Conservation (phyloP, 2,113 vertebrate species). For the Oryzias melastigma region DNA sequence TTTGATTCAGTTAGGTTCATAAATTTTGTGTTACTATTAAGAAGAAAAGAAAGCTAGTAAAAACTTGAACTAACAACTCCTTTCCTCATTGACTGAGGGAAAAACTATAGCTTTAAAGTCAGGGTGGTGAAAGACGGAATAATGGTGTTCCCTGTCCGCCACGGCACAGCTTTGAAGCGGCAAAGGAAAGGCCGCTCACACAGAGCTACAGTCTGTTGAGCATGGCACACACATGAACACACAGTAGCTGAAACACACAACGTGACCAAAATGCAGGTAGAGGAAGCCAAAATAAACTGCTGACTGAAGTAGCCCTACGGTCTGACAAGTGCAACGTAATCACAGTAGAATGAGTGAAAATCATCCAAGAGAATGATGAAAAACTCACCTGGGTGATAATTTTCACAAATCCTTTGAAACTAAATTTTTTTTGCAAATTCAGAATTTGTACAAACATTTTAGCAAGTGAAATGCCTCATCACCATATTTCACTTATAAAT, state of each 20-base stretch:
- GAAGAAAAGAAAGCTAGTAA: background rate
- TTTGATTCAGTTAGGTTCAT: too few species aligned
- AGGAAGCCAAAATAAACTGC: constrained; percentile 60
- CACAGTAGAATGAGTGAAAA: constrained; percentile 57
- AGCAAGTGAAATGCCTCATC: constrained; percentile 6
- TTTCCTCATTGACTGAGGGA: background rate
- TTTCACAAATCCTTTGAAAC: constrained; percentile 30
- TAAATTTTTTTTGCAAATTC: constrained; percentile 9
- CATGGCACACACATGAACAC: constrained; percentile 52
- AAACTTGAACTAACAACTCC: background rate
- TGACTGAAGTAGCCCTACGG: constrained; percentile 54
- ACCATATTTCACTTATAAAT: background rate
- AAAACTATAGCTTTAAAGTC: background rate
- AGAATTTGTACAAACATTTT: constrained; percentile 4
- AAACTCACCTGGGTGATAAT: constrained; percentile 33
- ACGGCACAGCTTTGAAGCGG: constrained; percentile 27
- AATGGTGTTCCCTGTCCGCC: constrained; percentile 23
- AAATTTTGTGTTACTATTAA: too few species aligned
- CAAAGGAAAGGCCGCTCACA: constrained; percentile 50
- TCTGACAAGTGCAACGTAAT: constrained; percentile 37
- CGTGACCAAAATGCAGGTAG: constrained; percentile 53
- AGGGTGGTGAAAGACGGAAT: background rate
- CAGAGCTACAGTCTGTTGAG: constrained; percentile 64
- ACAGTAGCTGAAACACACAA: constrained; percentile 52
- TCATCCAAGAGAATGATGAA: constrained; percentile 60